phyloP scores from a whole-genome alignment of 2,797 vertebrate genomes.

The Miichthys miiuy region DNA sequence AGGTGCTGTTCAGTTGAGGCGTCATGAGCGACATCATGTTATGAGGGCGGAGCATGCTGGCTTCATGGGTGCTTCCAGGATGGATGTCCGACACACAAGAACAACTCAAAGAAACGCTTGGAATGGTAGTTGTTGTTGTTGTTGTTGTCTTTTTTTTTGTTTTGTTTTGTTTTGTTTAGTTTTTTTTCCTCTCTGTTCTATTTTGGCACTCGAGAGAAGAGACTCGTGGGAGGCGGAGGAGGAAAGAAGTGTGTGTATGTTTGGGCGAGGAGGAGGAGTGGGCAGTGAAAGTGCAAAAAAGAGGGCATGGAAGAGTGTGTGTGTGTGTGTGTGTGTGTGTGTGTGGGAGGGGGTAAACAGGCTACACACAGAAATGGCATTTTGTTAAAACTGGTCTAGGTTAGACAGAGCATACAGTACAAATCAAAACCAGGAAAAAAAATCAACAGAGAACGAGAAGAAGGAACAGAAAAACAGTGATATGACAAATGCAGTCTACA shows the following conservation, averaged over 20 bases:
- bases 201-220: conserved; percentile 89
- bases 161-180: conserved; percentile 27
- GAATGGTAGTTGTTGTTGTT: conserved; percentile 81
- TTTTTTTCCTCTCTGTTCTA: conserved; percentile 77
- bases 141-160: conserved; percentile 37
- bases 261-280: conserved; percentile 72
- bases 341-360: conserved; percentile 82
- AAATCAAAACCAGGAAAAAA: conserved; percentile 83
- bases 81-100: conserved; percentile 89
- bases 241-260: conserved; percentile 76
- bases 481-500: conserved; percentile 89
- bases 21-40: conserved; percentile 90
- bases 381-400: conserved; percentile 88
- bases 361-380: conserved; percentile 90
- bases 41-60: conserved; percentile 89
- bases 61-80: conserved; percentile 88
- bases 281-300: conserved; percentile 88
- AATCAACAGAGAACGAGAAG: conserved; percentile 71
- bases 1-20: conserved; percentile 86
- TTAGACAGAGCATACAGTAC: conserved; percentile 86
- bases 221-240: conserved; percentile 80
- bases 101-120: conserved; percentile 87
- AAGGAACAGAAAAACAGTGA: conserved; percentile 84
- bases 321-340: conserved; percentile 45
- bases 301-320: conserved; percentile 72